These are phyloP conservation scores for Drosophila virilis DNA, from an alignment of 1,140 invertebrate genomes.

Conservation along the genomic window DNA sequence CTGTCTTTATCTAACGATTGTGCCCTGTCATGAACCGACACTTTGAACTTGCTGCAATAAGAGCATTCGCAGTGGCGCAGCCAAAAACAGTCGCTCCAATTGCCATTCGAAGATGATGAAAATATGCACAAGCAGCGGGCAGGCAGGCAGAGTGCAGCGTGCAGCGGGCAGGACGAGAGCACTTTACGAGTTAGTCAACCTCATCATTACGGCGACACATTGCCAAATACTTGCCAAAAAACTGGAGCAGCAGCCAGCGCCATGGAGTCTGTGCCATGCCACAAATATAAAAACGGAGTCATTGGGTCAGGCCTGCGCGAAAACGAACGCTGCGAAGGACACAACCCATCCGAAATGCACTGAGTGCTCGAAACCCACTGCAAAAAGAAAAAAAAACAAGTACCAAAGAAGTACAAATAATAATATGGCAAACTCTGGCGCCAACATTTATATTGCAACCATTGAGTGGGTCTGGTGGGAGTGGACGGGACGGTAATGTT, in stretches of 20 bases:
- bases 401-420: constrained; percentile 3
- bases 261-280: constrained; percentile 52
- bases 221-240: constrained; percentile 8
- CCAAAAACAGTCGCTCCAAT: constrained; percentile 6
- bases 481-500: neutral
- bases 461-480: neutral
- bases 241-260: constrained; percentile 35
- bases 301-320: constrained; percentile 47
- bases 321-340: constrained; percentile 26
- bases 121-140: neutral
- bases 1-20: neutral
- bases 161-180: neutral
- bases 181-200: constrained; percentile 4
- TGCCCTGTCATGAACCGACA: neutral
- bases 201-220: neutral
- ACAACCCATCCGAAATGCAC: constrained; percentile 20
- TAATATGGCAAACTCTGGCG: constrained; percentile 32
- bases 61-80: constrained; percentile 1
- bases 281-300: constrained; percentile 53
- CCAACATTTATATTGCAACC: constrained; percentile 27
- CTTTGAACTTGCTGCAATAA: constrained; percentile 5
- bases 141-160: neutral
- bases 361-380: constrained; percentile 1
- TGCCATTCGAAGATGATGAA: neutral
- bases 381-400: constrained; percentile 5